phyloP scores from a whole-genome alignment of 2,113 vertebrate species.

The Cinclus cinclus region DNA sequence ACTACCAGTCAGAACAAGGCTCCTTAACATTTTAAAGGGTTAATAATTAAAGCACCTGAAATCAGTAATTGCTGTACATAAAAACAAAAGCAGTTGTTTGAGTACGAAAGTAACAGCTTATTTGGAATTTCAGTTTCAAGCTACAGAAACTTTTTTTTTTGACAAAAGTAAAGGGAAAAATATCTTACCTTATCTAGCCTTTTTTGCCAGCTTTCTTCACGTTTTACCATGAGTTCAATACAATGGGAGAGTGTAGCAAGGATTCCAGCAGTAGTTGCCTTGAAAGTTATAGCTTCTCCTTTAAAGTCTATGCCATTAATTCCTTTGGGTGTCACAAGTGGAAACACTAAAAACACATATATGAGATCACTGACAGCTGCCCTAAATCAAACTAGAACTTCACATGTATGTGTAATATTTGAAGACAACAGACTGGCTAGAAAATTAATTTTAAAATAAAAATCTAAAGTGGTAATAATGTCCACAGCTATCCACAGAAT shows the following conservation, averaged over 20 bases:
- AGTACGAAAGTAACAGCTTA: background rate
- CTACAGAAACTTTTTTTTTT: background rate
- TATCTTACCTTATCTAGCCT: constrained; percentile 90
- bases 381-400: background rate
- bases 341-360: constrained; percentile 79
- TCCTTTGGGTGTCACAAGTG: constrained; percentile 85
- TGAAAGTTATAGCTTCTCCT: constrained; percentile 98
- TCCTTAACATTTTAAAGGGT: background rate
- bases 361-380: background rate
- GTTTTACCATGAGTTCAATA: constrained; percentile 97
- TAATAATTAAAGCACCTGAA: background rate
- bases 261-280: constrained; percentile 97
- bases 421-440: background rate
- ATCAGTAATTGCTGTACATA: background rate
- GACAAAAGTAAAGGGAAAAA: background rate
- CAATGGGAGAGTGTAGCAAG: constrained; percentile 96
- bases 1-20: background rate
- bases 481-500: background rate
- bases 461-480: background rate
- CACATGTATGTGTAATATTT: background rate
- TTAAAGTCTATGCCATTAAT: constrained; percentile 98
- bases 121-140: background rate
- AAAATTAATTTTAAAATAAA: background rate
- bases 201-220: constrained; percentile 94
- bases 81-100: background rate